These are phyloP conservation scores for Trachelus stipa DNA, from an alignment of 2,888 invertebrate genomes.

Conservation along the genomic window DNA sequence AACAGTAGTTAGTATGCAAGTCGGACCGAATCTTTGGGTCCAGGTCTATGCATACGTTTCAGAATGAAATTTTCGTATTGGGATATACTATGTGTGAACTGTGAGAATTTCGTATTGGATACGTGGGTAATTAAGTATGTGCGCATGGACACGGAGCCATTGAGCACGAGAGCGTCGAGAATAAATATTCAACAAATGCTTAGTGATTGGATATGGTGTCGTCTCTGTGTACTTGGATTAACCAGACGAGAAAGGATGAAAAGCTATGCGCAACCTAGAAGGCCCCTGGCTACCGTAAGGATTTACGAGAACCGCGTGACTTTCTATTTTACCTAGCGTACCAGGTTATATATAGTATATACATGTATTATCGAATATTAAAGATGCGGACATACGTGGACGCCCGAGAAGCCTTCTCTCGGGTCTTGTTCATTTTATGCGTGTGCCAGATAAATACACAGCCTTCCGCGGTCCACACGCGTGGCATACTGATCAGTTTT, in stretches of 20 bases:
- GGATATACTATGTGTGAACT: neutral
- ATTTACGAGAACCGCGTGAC: neutral
- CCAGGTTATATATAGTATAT: neutral
- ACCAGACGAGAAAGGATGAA: neutral
- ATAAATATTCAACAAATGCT: neutral
- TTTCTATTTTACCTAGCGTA: neutral
- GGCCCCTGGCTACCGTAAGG: neutral
- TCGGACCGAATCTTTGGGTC: neutral
- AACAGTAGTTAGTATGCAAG: neutral
- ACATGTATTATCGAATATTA: neutral
- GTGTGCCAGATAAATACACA: conserved; percentile 18
- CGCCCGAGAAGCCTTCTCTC: conserved; percentile 24
- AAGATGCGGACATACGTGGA: conserved; percentile 13
- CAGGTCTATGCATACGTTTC: neutral
- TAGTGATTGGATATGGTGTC: neutral
- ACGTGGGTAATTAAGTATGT: neutral
- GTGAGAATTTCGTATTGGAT: neutral
- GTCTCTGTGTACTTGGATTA: neutral
- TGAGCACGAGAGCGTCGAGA: neutral
- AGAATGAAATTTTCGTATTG: neutral
- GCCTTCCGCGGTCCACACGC: conserved; percentile 29
- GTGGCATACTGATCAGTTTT: conserved; percentile 34
- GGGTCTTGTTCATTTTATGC: conserved; percentile 31
- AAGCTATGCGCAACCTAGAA: neutral
- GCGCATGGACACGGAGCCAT: neutral